phyloP scores from a whole-genome alignment of 2,888 invertebrate genomes.

The Dolichomitus sp. region DNA sequence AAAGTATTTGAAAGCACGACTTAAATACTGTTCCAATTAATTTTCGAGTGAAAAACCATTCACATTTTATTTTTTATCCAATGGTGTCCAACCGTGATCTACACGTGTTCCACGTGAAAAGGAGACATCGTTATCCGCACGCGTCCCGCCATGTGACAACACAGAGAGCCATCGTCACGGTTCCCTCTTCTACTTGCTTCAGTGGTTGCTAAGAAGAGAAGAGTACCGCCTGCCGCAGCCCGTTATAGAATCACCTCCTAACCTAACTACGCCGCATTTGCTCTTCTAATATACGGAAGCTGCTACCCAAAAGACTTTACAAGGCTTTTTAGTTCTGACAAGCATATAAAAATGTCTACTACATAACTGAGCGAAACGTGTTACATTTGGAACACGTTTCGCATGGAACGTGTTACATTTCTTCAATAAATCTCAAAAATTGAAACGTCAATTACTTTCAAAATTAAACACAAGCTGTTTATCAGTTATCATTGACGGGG shows the following conservation, averaged over 20 bases:
- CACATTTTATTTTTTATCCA: too few species aligned
- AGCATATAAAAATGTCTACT: background rate
- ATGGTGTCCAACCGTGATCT: too few species aligned
- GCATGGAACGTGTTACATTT: too few species aligned
- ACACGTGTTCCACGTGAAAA: slow-evolving; percentile 38
- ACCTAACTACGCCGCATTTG: background rate
- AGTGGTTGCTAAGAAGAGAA: slow-evolving; percentile 16
- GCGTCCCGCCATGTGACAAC: slow-evolving; percentile 54
- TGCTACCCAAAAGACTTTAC: background rate
- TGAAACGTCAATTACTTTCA: too few species aligned
- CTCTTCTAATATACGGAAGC: background rate
- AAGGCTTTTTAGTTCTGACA: background rate
- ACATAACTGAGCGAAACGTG: too few species aligned
- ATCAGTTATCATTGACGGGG: too few species aligned
- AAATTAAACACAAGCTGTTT: too few species aligned
- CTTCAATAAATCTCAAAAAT: too few species aligned
- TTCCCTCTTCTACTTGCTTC: slow-evolving; percentile 14
- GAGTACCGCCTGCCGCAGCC: background rate
- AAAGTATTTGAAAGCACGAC: too few species aligned
- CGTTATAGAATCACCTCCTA: background rate
- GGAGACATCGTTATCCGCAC: slow-evolving; percentile 44
- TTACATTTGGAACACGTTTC: too few species aligned
- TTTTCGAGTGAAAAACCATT: too few species aligned
- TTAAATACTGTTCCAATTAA: too few species aligned
- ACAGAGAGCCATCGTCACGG: slow-evolving; percentile 3